A percentile compares a stretch with the other conserved stretches of the same genome.
These are phyloP conservation scores for Gallirallus australis DNA, from an alignment of 2,797 vertebrate species.

Conservation along the genomic window DNA sequence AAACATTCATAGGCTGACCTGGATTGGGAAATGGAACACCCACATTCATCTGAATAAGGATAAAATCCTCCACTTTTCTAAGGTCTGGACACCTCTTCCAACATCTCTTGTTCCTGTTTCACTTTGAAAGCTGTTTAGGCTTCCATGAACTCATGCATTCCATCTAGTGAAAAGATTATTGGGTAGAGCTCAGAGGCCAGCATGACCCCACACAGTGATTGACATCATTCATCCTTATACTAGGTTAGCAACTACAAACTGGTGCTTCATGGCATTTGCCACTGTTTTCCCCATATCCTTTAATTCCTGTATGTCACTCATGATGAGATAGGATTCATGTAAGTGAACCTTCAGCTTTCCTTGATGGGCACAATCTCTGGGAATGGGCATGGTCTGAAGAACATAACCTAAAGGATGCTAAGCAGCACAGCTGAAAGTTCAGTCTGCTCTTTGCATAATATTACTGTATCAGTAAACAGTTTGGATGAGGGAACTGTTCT, in stretches of 20 bases:
- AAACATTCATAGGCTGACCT: not conserved
- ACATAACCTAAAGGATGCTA: not conserved
- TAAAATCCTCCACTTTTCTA: not conserved
- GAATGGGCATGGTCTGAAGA: not conserved
- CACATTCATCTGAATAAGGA: not conserved
- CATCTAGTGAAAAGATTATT: not conserved
- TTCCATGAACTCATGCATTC: not conserved
- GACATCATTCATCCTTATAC: not conserved
- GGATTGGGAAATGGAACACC: not conserved
- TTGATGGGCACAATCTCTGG: not conserved
- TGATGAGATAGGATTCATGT: not conserved
- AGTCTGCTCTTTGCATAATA: not conserved
- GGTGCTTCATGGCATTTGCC: not conserved
- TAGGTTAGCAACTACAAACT: not conserved
- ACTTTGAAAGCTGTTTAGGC: not conserved
- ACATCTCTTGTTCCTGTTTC: not conserved
- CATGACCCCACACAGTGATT: not conserved
- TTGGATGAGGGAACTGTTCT: not conserved
- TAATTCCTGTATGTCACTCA: not conserved
- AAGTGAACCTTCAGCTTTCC: not conserved
- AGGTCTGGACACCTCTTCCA: not conserved
- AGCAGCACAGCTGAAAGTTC: not conserved
- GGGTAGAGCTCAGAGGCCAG: not conserved
- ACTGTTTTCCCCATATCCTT: not conserved
- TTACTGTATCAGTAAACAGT: not conserved